A percentile compares a stretch with the other conserved stretches of the same genome.
These are phyloP conservation scores for Lithophane semibrunnea DNA, from an alignment of 2,888 invertebrate genomes.

Conservation along the genomic window DNA sequence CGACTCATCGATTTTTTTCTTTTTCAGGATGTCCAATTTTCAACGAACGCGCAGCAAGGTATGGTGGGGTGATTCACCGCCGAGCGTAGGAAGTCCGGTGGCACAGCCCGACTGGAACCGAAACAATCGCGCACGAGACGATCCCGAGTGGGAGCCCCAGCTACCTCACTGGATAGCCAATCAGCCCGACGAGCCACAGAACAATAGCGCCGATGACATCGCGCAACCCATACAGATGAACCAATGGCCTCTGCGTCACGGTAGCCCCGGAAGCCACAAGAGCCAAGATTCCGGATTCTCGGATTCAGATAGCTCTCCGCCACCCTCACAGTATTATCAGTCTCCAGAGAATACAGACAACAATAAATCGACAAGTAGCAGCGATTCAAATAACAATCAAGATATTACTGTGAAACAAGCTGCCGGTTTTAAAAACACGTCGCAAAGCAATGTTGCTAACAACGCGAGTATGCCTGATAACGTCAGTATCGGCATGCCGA, in stretches of 20 bases:
- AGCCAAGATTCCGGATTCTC: slow-evolving; percentile 96
- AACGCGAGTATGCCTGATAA: slow-evolving; percentile 73
- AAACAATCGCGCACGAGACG: slow-evolving; percentile 77
- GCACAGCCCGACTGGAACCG: slow-evolving; percentile 80
- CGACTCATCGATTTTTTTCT: slow-evolving; percentile 79
- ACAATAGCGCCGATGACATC: slow-evolving; percentile 83
- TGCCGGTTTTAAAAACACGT: slow-evolving; percentile 83
- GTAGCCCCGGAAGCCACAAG: slow-evolving; percentile 92
- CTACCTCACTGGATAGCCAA: slow-evolving; percentile 89
- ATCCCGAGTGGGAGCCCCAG: slow-evolving; percentile 88
- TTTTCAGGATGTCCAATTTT: slow-evolving; percentile 92
- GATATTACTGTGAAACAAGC: slow-evolving; percentile 87
- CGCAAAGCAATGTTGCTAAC: slow-evolving; percentile 79
- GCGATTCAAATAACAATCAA: slow-evolving; percentile 87
- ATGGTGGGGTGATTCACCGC: slow-evolving; percentile 91
- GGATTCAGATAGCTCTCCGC: slow-evolving; percentile 93
- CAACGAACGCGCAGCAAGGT: slow-evolving; percentile 92
- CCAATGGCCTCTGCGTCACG: slow-evolving; percentile 87
- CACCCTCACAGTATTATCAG: slow-evolving; percentile 84
- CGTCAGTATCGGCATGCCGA: slow-evolving; percentile 73
- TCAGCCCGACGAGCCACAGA: slow-evolving; percentile 83
- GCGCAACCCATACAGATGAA: slow-evolving; percentile 81
- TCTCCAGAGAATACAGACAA: slow-evolving; percentile 80
- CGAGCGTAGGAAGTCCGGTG: slow-evolving; percentile 85
- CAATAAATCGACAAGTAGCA: slow-evolving; percentile 84